Base-by-base conservation (phyloP, 2,888 invertebrate genomes). In the Lepidochrysops patricia region DNA sequence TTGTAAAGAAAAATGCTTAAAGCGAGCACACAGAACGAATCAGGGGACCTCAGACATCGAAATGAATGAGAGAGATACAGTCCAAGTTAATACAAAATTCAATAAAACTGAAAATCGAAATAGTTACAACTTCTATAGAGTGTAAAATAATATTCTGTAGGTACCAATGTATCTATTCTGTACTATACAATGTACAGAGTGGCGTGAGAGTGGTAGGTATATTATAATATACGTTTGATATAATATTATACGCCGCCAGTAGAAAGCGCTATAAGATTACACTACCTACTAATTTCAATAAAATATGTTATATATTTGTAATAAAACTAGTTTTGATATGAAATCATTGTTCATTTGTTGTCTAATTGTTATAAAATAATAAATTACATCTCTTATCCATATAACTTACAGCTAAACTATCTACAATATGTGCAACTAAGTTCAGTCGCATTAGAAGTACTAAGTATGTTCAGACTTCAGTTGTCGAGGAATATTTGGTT, bases 401-500 rank as follows among this genome's bases (percentile, higher is more conserved):
- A 2, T 29, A 32, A 12, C 54, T 54, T 32, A 54, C 7, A 15
- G 4, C 27, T 58, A 49, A 50, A 50, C 19, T 58, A 58, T 58
- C 25, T 27, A 13, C 49, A 58, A 1, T 58, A 29, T 26, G 37
- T 37, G n/a, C 4, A 34, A 34, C 9, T n/a, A 27, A 29, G n/a
- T n/a, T 27, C 15, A 15, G 15, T n/a, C n/a, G 6, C 29, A 15
- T 13, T 13, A 6, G 2, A 6, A 2, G 9, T 13, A 66, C 61
- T 62, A 57, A 27, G n/a, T n/a, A n/a, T n/a, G n/a, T n/a, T n/a
- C n/a, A n/a, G n/a, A n/a, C n/a, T n/a, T 72, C 74, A 79, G 26
- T 84, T 77, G 62, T 82, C 89, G 37, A 90, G 78, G 71, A 93
- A 93, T 67, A 94, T 91, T 67, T 91, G 90, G 66, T 92, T 90